A percentile compares a stretch with the other conserved stretches of the same genome.
Evolutionary conservation across 2,797 vertebrate genomes (phyloP).

Genomic region (Artibeus lituratus): DNA sequence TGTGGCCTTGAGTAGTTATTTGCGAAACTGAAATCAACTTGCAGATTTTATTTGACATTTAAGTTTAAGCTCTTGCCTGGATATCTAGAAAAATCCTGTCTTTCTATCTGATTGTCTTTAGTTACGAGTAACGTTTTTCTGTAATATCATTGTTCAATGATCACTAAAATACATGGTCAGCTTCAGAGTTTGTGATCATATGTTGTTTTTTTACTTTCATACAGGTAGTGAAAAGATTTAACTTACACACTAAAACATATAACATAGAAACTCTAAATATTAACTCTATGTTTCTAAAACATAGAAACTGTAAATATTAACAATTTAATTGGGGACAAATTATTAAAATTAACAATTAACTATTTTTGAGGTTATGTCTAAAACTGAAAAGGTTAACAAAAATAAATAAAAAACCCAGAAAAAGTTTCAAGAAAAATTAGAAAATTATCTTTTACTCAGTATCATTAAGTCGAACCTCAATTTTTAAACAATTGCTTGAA

Average conservation of each 20-base stretch:
- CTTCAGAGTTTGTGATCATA: background rate
- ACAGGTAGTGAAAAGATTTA: background rate
- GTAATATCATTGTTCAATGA: background rate
- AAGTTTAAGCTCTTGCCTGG: background rate
- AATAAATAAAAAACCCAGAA: background rate
- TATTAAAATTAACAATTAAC: background rate
- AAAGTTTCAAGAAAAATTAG: background rate
- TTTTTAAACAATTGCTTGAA: background rate
- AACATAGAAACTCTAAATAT: background rate
- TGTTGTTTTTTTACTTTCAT: background rate
- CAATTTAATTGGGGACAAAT: background rate
- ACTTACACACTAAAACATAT: background rate
- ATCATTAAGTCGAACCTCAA: background rate
- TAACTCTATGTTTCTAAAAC: no score
- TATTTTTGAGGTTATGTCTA: background rate
- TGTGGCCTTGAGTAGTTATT: background rate
- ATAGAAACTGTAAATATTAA: background rate
- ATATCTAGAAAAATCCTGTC: background rate
- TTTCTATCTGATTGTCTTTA: background rate
- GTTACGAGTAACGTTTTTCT: background rate
- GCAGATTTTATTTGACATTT: background rate
- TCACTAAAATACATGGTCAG: background rate
- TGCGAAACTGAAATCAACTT: background rate
- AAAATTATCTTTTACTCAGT: background rate
- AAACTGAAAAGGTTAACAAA: background rate